Evolutionary conservation across 2,113 vertebrate genomes (phyloP).

Genomic region (Lamprotornis superbus): DNA sequence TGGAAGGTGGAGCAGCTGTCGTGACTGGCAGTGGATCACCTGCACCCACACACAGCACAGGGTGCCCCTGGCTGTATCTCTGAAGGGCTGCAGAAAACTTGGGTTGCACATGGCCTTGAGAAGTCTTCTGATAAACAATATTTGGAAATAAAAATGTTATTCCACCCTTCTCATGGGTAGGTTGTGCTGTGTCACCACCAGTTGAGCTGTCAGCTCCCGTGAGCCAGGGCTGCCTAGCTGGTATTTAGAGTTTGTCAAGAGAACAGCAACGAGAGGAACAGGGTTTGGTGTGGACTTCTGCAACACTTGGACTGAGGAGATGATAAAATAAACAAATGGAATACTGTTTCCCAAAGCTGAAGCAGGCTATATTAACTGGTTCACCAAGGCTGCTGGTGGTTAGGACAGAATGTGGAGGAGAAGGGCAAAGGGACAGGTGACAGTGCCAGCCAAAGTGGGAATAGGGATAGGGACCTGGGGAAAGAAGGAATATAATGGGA

Average conservation of each 20-base stretch:
- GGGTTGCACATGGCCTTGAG: neutral
- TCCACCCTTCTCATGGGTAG: neutral
- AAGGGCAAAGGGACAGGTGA: neutral
- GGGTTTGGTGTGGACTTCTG: neutral
- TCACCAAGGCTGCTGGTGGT: neutral
- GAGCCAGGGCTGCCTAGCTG: neutral
- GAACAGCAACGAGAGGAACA: neutral
- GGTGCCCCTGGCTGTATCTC: accelerated
- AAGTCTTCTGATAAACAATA: neutral
- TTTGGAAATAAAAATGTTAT: neutral
- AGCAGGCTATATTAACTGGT: neutral
- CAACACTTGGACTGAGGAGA: neutral
- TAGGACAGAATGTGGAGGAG: neutral
- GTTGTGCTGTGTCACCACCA: neutral
- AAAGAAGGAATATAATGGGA: neutral
- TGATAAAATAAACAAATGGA: neutral
- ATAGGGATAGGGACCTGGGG: neutral
- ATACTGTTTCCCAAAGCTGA: neutral
- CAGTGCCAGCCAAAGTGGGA: neutral
- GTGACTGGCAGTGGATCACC: neutral
- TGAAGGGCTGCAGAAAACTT: neutral
- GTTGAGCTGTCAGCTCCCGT: neutral
- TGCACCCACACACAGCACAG: neutral
- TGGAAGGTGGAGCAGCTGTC: neutral
- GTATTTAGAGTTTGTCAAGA: neutral